A percentile compares a stretch with the other conserved stretches of the same genome.
Conservation (phyloP, 2,797 vertebrate species). For the Hyperoplus immaculatus region DNA sequence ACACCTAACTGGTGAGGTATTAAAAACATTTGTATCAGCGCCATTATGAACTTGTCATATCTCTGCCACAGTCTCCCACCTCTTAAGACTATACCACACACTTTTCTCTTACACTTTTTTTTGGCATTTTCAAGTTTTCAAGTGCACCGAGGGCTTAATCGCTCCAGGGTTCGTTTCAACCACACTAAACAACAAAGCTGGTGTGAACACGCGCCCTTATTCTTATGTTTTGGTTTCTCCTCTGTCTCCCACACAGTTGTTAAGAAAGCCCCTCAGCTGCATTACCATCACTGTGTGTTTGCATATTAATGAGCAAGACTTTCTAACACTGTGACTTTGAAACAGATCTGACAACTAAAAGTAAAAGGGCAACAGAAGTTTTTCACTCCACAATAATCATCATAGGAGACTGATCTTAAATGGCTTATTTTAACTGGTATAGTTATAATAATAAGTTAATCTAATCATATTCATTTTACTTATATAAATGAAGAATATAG, state of each 20-base stretch:
- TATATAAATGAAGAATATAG: background rate
- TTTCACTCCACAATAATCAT: constrained; percentile 2
- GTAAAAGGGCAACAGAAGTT: constrained; percentile 3
- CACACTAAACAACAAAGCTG: no score
- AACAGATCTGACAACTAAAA: background rate
- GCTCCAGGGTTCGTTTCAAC: no score
- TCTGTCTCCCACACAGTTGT: background rate
- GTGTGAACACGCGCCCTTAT: no score
- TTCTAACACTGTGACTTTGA: background rate
- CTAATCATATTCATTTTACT: background rate
- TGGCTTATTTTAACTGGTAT: background rate
- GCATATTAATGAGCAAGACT: background rate
- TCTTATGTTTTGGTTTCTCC: no score
- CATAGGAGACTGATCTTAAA: background rate
- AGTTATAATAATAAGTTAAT: background rate
- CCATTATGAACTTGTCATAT: background rate
- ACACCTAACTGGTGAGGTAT: background rate
- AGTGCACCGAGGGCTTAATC: no score
- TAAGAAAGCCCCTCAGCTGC: background rate
- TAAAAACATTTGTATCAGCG: constrained; percentile 9
- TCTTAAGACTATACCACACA: background rate
- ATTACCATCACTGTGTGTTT: background rate
- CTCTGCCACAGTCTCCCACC: background rate
- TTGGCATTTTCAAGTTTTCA: no score
- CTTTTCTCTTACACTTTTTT: no score